Percentiles rank a stretch among this genome's conserved stretches.
These are phyloP conservation scores for Hemicrepidius hirtus DNA, from an alignment of 2,888 invertebrate genomes.

Conservation along the genomic window DNA sequence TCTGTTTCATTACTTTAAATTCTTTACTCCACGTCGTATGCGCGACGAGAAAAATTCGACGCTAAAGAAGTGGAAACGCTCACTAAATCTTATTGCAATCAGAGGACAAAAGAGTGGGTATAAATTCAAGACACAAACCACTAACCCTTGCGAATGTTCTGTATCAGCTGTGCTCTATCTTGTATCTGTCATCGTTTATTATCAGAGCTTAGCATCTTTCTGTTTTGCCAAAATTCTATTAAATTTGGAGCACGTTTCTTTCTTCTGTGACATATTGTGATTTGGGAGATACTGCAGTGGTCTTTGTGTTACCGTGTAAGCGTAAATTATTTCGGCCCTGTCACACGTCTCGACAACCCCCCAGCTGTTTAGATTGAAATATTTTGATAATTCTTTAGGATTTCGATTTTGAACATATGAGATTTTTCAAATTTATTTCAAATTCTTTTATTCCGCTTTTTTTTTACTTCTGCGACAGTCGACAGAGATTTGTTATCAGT, in stretches of 20 bases:
- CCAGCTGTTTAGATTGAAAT: conserved; percentile 34
- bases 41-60: conserved; percentile 6
- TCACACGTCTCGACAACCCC: background rate
- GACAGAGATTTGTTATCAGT: too few relatives aligned
- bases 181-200: conserved; percentile 57
- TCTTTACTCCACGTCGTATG: conserved; percentile 14
- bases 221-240: conserved; percentile 61
- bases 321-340: conserved; percentile 44
- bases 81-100: conserved; percentile 43
- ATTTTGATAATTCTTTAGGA: conserved; percentile 19
- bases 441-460: too few relatives aligned
- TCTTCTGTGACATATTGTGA: conserved; percentile 52
- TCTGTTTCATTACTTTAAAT: conserved; percentile 43
- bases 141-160: conserved; percentile 18
- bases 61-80: conserved; percentile 31
- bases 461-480: too few relatives aligned
- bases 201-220: conserved; percentile 59
- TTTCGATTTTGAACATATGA: background rate
- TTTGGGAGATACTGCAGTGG: conserved; percentile 10
- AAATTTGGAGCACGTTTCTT: conserved; percentile 57
- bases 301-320: conserved; percentile 24
- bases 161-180: conserved; percentile 45
- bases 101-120: conserved; percentile 38
- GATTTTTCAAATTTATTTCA: too few relatives aligned
- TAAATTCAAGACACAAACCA: conserved; percentile 41